Evolutionary conservation across 2,888 invertebrate species (phyloP).

Genomic region (Drosophila atroscutellata): DNA sequence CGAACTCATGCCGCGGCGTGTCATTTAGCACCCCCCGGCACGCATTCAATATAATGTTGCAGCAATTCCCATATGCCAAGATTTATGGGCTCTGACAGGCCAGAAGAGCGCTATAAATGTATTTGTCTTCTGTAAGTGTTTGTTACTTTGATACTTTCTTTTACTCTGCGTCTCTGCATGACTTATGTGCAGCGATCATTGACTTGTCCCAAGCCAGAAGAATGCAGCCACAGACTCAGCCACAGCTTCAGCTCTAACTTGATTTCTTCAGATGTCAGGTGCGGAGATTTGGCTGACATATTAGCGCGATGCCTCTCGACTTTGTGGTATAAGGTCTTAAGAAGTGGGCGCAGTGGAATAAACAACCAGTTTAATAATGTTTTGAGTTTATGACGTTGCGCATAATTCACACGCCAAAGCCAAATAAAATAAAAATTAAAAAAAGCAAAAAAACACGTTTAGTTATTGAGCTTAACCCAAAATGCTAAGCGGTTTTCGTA

Average conservation of each 20-base stretch:
- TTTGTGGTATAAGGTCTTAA: constrained; percentile 9
- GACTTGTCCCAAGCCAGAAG: constrained; percentile 25
- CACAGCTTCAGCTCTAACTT: neutral
- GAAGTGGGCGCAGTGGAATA: constrained; percentile 12
- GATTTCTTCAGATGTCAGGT: constrained; percentile 40
- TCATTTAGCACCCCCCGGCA: constrained; percentile 17
- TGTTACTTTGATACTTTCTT: constrained; percentile 39
- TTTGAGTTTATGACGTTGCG: constrained; percentile 42
- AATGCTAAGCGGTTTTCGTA: constrained; percentile 41
- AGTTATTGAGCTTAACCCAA: constrained; percentile 75
- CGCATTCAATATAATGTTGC: constrained; percentile 25
- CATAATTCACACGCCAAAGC: constrained; percentile 60
- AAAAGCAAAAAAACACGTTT: constrained; percentile 56
- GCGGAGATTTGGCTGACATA: constrained; percentile 53
- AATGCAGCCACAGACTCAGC: constrained; percentile 2
- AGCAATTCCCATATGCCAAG: constrained; percentile 7
- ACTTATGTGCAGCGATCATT: constrained; percentile 39
- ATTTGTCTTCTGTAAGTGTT: constrained; percentile 13
- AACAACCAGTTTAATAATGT: constrained; percentile 64
- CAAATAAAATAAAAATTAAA: constrained; percentile 3
- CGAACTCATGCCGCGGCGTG: neutral
- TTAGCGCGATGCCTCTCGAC: constrained; percentile 35
- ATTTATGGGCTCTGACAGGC: neutral
- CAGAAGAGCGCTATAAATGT: constrained; percentile 5
- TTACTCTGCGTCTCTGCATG: constrained; percentile 20